phyloP scores from a whole-genome alignment of 2,797 vertebrate genomes.

The Enteromius mattozi region DNA sequence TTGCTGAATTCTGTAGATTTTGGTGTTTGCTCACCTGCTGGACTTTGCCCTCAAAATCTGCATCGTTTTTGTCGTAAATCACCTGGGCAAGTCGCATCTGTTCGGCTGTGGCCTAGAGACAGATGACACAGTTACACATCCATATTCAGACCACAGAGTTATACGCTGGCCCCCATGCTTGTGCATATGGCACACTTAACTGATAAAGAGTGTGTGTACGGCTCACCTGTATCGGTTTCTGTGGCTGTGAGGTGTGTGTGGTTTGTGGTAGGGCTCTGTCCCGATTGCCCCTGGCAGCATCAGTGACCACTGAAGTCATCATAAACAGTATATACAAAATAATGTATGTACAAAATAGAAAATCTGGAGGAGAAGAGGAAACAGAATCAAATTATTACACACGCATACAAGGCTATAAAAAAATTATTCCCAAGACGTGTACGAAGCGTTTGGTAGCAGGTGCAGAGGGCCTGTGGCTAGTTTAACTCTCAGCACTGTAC shows the following conservation, averaged over 20 bases:
- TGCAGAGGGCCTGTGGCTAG: slow-evolving; percentile 34
- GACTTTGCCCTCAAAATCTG: slow-evolving; percentile 96
- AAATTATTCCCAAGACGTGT: slow-evolving; percentile 27
- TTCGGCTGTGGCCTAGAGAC: slow-evolving; percentile 93
- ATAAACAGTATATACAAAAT: slow-evolving; percentile 99
- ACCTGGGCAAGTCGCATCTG: slow-evolving; percentile 97
- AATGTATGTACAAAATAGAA: slow-evolving; percentile 99
- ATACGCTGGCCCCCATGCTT: neutral
- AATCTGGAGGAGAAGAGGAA: slow-evolving; percentile 79
- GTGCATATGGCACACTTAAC: neutral
- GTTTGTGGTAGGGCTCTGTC: slow-evolving; percentile 85
- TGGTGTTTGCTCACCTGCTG: slow-evolving; percentile 85
- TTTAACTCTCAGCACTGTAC: slow-evolving; percentile 59
- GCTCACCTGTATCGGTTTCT: slow-evolving; percentile 96
- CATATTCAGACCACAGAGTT: neutral
- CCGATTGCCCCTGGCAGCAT: slow-evolving; percentile 88
- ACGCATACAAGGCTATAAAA: neutral
- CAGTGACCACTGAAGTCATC: slow-evolving; percentile 97
- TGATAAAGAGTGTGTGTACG: neutral
- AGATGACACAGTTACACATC: slow-evolving; percentile 33
- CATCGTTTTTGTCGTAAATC: slow-evolving; percentile 96
- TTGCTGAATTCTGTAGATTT: neutral
- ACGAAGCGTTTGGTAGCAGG: slow-evolving; percentile 44
- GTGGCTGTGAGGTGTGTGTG: slow-evolving; percentile 86
- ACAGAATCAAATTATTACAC: neutral